A percentile compares a stretch with the other conserved stretches of the same genome.
phyloP scores from a whole-genome alignment of 2,797 vertebrate genomes.

The Propithecus perrieri region DNA sequence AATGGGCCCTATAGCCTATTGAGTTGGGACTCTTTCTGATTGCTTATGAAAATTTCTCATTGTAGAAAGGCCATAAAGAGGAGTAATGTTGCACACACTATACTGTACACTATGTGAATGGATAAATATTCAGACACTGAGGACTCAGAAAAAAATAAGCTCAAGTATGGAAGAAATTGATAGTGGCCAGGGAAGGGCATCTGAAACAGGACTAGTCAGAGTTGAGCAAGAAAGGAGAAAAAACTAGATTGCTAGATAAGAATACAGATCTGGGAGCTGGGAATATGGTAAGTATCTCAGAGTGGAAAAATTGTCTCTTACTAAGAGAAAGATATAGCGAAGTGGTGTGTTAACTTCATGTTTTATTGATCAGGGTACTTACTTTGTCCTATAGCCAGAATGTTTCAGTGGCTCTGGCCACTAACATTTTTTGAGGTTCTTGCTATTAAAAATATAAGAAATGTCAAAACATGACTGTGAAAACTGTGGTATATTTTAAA shows the following conservation, averaged over 20 bases:
- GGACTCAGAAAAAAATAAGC: background rate
- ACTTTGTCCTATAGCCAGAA: background rate
- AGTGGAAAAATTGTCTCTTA: background rate
- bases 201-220: background rate
- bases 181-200: background rate
- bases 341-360: background rate
- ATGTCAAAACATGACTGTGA: background rate
- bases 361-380: background rate
- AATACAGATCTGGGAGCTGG: background rate
- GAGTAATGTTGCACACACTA: background rate
- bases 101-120: background rate
- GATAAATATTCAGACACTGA: background rate
- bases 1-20: background rate
- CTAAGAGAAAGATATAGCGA: background rate
- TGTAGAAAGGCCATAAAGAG: background rate
- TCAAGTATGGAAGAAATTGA: background rate
- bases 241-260: no score
- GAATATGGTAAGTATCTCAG: background rate
- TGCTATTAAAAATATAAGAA: background rate
- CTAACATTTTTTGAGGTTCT: background rate
- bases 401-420: background rate
- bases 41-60: background rate
- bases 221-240: background rate
- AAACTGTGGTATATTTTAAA: constrained; percentile 2
- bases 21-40: background rate